phyloP scores from a whole-genome alignment of 2,888 invertebrate species.

The Hypolimnas misippus region DNA sequence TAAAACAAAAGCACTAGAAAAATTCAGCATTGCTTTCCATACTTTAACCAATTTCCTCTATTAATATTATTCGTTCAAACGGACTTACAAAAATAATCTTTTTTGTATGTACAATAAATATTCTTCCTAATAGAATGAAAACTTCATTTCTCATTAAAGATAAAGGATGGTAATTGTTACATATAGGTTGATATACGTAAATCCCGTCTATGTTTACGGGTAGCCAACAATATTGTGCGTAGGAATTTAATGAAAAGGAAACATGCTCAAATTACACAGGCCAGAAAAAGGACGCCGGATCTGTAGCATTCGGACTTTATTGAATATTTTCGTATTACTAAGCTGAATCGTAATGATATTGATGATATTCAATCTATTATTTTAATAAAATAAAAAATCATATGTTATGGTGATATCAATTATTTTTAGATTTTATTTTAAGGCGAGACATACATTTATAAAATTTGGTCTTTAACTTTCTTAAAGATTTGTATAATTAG shows the following conservation, averaged over 20 bases:
- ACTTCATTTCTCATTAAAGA: conserved; percentile 11
- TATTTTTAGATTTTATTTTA: too few relatives aligned
- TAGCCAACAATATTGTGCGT: conserved; percentile 76
- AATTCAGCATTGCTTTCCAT: too few relatives aligned
- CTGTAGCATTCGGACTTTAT: neutral
- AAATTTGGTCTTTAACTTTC: too few relatives aligned
- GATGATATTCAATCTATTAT: neutral
- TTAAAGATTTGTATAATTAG: too few relatives aligned
- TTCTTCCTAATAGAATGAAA: neutral
- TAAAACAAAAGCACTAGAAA: too few relatives aligned
- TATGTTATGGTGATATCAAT: neutral
- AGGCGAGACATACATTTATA: too few relatives aligned
- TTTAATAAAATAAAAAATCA: neutral
- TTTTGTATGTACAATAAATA: neutral
- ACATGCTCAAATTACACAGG: conserved; percentile 52
- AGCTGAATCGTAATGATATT: neutral
- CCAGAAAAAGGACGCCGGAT: conserved; percentile 14
- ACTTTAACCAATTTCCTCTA: too few relatives aligned
- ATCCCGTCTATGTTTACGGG: conserved; percentile 66
- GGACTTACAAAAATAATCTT: neutral
- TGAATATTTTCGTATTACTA: conserved; percentile 6
- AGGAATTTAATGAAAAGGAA: conserved; percentile 78
- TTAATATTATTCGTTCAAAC: neutral
- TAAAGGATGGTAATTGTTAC: conserved; percentile 1
- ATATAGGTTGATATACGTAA: conserved; percentile 11